A percentile compares a stretch with the other conserved stretches of the same genome.
phyloP scores from a whole-genome alignment of 1,140 invertebrate species.

The Megalonaias nervosa region DNA sequence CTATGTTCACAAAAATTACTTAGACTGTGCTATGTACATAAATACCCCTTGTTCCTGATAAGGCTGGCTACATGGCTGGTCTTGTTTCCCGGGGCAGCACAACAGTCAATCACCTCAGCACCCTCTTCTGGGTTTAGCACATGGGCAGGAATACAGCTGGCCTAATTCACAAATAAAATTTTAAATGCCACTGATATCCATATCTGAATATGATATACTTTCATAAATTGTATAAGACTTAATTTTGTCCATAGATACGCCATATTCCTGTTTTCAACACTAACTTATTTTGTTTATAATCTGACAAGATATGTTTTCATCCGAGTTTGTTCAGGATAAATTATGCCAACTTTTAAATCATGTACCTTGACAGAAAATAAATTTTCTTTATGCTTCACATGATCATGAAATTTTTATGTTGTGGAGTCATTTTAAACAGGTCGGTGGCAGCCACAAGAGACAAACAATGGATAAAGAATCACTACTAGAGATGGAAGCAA shows the following conservation, averaged over 20 bases:
- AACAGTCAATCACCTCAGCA: constrained; percentile 88
- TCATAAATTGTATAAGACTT: background rate
- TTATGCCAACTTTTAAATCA: background rate
- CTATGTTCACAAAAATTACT: background rate
- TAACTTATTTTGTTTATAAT: background rate
- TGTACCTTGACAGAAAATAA: background rate
- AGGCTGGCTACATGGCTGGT: constrained; percentile 89
- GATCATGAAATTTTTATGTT: too few relatives aligned
- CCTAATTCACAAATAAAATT: constrained; percentile 74
- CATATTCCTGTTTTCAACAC: background rate
- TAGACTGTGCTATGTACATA: constrained; percentile 9
- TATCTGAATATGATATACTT: background rate
- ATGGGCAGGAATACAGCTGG: constrained; percentile 88
- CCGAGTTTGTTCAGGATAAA: background rate
- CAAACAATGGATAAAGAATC: too few relatives aligned
- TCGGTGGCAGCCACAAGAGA: too few relatives aligned
- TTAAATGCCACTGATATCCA: constrained; percentile 12
- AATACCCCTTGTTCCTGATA: constrained; percentile 83
- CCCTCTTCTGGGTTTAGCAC: constrained; percentile 81
- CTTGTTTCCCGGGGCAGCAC: constrained; percentile 98
- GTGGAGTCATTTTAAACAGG: too few relatives aligned
- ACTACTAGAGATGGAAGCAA: too few relatives aligned
- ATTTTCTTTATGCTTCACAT: too few relatives aligned
- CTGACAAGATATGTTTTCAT: background rate
- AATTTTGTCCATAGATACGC: background rate